Conservation (phyloP, 37 sponge, comb jelly and placozoan genomes). For the Dysidea cf. avara region DNA sequence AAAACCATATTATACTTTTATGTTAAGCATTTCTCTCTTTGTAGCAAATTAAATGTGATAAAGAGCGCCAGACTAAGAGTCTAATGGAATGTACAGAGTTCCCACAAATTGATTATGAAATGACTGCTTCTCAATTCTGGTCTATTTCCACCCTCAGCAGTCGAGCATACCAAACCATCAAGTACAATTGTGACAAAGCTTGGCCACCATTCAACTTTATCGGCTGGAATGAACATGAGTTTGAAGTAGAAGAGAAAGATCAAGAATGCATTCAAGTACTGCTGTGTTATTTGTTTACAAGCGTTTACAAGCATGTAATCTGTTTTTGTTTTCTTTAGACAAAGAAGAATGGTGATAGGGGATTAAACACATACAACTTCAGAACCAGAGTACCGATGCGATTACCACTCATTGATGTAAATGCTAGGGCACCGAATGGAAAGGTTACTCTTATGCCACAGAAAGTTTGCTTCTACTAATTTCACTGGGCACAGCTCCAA, state of each 20-base stretch:
- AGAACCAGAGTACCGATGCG: constrained; percentile 21
- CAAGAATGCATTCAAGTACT: background rate
- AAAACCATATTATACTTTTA: background rate
- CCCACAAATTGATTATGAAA: constrained; percentile 7
- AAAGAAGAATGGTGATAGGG: background rate
- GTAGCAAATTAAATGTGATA: constrained; percentile 3
- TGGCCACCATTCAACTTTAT: constrained; percentile 6
- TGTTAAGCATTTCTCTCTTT: background rate
- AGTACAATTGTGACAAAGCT: constrained; percentile 4
- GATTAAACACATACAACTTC: constrained; percentile 19
- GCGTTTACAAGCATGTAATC: too few relatives aligned
- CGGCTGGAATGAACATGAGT: constrained; percentile 44
- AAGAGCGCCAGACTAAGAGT: background rate
- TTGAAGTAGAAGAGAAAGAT: constrained; percentile 4
- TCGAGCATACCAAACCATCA: constrained; percentile 19
- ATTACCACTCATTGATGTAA: constrained; percentile 44
- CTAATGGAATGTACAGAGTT: background rate
- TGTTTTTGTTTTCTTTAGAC: background rate
- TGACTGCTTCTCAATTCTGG: constrained; percentile 13
- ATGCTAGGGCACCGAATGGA: background rate
- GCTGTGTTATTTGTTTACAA: too few relatives aligned
- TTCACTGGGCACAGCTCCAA: too few relatives aligned
- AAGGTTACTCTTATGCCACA: constrained; percentile 10
- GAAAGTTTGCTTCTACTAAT: constrained; percentile 68
- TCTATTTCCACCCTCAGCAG: constrained; percentile 20